Percentiles rank a stretch among this genome's conserved stretches.
These are phyloP conservation scores for Stenodera caucasica DNA, from an alignment of 2,888 invertebrate species.

Conservation along the genomic window DNA sequence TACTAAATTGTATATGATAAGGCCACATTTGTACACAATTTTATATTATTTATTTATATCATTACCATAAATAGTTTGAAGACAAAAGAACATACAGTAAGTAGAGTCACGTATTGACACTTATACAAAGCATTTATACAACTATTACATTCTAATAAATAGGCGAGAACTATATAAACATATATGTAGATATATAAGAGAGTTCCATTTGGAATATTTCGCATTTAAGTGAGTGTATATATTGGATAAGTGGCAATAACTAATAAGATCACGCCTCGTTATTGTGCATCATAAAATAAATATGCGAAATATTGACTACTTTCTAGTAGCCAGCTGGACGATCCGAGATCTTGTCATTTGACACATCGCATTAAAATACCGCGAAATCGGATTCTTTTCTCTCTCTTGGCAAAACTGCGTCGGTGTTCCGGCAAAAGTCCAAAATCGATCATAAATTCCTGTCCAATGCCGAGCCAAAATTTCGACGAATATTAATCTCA, in stretches of 20 bases:
- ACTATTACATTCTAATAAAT: slow-evolving; percentile 14
- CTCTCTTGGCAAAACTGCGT: no score
- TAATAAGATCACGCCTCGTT: slow-evolving; percentile 5
- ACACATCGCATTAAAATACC: no score
- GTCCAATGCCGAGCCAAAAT: no score
- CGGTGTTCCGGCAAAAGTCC: no score
- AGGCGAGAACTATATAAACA: background rate
- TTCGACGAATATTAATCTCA: no score
- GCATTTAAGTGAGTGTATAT: slow-evolving; percentile 1
- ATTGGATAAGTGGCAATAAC: background rate
- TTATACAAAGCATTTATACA: slow-evolving; percentile 10
- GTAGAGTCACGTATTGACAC: slow-evolving; percentile 34
- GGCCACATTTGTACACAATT: slow-evolving; percentile 17
- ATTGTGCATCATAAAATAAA: slow-evolving; percentile 1
- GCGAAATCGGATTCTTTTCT: no score
- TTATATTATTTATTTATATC: slow-evolving; percentile 13
- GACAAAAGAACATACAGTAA: slow-evolving; percentile 6
- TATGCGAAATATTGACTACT: background rate
- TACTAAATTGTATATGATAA: slow-evolving; percentile 26
- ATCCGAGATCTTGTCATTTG: no score
- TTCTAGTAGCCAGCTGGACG: background rate
- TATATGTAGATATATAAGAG: background rate
- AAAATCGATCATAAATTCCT: no score
- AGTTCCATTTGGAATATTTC: background rate
- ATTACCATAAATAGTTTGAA: slow-evolving; percentile 39